Percentiles rank a stretch among this genome's conserved stretches.
Conservation (phyloP, 2,888 invertebrate genomes). For the Macaria liturata region DNA sequence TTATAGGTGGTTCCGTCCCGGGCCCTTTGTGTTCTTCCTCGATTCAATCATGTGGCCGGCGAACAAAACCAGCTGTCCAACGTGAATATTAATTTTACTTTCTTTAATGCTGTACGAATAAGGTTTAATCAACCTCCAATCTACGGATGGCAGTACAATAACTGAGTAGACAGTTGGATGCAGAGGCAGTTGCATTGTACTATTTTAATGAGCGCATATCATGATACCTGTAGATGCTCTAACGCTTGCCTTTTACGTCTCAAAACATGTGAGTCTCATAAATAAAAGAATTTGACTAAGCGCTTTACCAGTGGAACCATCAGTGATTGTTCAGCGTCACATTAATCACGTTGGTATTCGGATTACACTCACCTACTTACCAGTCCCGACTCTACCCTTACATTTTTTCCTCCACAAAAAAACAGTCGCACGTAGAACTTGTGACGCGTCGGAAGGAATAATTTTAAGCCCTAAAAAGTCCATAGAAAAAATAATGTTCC, state of each 20-base stretch:
- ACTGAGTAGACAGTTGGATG: constrained; percentile 12
- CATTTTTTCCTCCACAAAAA: constrained; percentile 35
- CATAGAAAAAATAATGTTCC: constrained; percentile 44
- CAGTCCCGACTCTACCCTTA: constrained; percentile 17
- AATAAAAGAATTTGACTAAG: no score
- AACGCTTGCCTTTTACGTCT: no score
- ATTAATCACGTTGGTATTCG: constrained; percentile 14
- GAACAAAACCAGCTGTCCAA: constrained; percentile 54
- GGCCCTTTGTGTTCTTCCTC: constrained; percentile 61
- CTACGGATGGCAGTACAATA: constrained; percentile 7
- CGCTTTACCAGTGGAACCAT: no score
- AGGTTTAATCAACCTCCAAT: constrained; percentile 22
- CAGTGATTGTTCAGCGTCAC: no score
- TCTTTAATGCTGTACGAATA: constrained; percentile 25
- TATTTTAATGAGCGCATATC: background rate
- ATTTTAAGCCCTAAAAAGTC: constrained; percentile 44
- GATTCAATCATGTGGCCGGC: constrained; percentile 55
- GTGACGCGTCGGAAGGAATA: constrained; percentile 59
- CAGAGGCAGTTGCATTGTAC: constrained; percentile 6
- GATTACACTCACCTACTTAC: constrained; percentile 34
- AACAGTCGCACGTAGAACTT: constrained; percentile 32
- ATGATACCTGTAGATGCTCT: no score
- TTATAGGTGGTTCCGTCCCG: constrained; percentile 59
- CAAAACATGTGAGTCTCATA: no score
- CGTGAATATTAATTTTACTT: constrained; percentile 49